These are phyloP conservation scores for Epicauta chinensis DNA, from an alignment of 1,140 invertebrate species.

Conservation along the genomic window DNA sequence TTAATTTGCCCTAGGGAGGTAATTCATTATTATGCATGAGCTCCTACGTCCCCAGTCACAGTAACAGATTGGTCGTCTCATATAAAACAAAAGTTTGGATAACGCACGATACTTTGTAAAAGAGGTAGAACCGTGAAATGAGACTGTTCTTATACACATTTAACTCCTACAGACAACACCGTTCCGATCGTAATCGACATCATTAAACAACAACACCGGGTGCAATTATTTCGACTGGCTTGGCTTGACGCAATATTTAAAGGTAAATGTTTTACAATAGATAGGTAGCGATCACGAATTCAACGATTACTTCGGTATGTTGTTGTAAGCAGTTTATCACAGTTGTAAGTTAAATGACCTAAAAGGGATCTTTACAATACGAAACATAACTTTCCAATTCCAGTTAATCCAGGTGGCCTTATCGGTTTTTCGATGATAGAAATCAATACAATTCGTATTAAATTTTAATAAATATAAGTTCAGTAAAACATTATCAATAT, in stretches of 20 bases:
- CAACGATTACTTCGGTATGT: slow-evolving; percentile 8
- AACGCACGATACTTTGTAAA: slow-evolving; percentile 20
- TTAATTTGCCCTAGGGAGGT: slow-evolving; percentile 44
- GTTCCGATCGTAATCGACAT: slow-evolving; percentile 19
- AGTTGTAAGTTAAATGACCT: no score
- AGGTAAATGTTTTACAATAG: neutral
- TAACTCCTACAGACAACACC: no score
- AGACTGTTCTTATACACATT: slow-evolving; percentile 16
- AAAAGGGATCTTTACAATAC: no score
- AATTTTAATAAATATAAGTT: no score
- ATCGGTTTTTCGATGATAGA: no score
- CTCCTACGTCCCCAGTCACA: slow-evolving; percentile 26
- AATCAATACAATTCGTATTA: no score
- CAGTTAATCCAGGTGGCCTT: no score
- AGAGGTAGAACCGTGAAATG: slow-evolving; percentile 29
- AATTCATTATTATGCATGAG: slow-evolving; percentile 47
- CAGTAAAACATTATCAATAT: no score
- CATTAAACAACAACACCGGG: slow-evolving; percentile 27
- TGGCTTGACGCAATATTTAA: slow-evolving; percentile 23
- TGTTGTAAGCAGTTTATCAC: slow-evolving; percentile 4
- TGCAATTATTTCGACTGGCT: slow-evolving; percentile 21
- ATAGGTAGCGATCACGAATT: slow-evolving; percentile 11
- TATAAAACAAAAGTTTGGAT: slow-evolving; percentile 39
- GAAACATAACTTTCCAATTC: no score
- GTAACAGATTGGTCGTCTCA: slow-evolving; percentile 39